Evolutionary conservation across 2,797 vertebrate genomes (phyloP).

Genomic region (Tokudaia muenninki): DNA sequence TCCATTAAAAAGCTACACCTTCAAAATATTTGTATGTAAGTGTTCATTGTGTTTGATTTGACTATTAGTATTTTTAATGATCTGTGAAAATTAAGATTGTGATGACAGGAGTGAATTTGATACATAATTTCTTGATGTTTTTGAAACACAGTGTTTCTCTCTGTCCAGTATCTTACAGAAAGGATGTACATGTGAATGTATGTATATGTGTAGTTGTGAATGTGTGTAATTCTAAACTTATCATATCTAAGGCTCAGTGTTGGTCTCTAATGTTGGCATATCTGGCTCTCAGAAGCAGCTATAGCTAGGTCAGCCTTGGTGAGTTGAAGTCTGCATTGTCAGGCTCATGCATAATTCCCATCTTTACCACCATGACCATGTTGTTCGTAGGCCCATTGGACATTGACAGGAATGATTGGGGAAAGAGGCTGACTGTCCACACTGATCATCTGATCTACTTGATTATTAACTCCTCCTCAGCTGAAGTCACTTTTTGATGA

Average conservation of each 20-base stretch:
- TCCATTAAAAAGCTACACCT: neutral
- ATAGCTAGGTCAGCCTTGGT: neutral
- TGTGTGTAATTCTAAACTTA: neutral
- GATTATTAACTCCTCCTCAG: neutral
- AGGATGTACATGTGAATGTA: neutral
- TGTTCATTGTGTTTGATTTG: neutral
- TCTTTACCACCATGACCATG: neutral
- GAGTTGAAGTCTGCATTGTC: neutral
- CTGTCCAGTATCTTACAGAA: neutral
- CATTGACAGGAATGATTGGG: neutral
- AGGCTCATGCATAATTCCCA: neutral
- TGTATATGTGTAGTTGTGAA: neutral
- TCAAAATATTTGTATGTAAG: neutral
- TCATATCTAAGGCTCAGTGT: neutral
- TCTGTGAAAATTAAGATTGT: conserved; percentile 27
- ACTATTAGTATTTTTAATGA: neutral
- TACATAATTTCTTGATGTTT: conserved; percentile 16
- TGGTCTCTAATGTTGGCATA: neutral
- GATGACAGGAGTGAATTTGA: neutral
- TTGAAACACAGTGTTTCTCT: neutral
- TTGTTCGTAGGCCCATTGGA: neutral
- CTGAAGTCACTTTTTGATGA: neutral
- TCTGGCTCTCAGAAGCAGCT: neutral
- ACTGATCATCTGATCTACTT: neutral
- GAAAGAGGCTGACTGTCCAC: neutral